Percentiles rank a stretch among this genome's conserved stretches.
Conservation (phyloP, 2,888 invertebrate species). For the Lithosia quadra region DNA sequence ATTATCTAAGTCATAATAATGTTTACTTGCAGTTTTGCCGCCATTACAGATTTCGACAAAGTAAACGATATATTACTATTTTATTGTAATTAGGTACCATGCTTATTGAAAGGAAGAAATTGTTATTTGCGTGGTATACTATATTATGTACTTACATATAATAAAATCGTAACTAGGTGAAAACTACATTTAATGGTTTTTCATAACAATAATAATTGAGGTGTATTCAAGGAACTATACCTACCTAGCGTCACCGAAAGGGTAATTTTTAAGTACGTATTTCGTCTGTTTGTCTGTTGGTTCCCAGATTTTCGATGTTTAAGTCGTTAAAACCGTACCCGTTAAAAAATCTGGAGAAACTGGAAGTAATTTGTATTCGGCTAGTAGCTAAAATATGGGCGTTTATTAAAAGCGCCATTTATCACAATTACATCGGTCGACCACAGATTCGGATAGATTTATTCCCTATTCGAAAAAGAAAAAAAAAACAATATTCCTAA, state of each 20-base stretch:
- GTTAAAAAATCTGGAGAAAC: too few relatives aligned
- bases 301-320: too few relatives aligned
- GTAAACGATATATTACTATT: neutral
- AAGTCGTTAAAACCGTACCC: too few relatives aligned
- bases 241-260: too few relatives aligned
- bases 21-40: neutral
- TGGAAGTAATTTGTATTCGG: slow-evolving; percentile 2
- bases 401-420: slow-evolving; percentile 9
- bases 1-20: neutral
- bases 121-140: too few relatives aligned
- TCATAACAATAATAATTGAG: too few relatives aligned
- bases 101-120: neutral
- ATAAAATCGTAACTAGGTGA: too few relatives aligned
- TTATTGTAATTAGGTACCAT: neutral
- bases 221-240: too few relatives aligned
- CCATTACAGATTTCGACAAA: neutral
- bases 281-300: too few relatives aligned
- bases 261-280: too few relatives aligned
- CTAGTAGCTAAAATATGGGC: neutral
- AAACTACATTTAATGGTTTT: too few relatives aligned
- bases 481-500: slow-evolving; percentile 24
- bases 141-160: too few relatives aligned
- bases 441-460: slow-evolving; percentile 10
- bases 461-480: slow-evolving; percentile 14
- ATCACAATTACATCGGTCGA: slow-evolving; percentile 8